Evolutionary conservation across 2,113 vertebrate genomes (phyloP).

Genomic region (Saimiri boliviensis): DNA sequence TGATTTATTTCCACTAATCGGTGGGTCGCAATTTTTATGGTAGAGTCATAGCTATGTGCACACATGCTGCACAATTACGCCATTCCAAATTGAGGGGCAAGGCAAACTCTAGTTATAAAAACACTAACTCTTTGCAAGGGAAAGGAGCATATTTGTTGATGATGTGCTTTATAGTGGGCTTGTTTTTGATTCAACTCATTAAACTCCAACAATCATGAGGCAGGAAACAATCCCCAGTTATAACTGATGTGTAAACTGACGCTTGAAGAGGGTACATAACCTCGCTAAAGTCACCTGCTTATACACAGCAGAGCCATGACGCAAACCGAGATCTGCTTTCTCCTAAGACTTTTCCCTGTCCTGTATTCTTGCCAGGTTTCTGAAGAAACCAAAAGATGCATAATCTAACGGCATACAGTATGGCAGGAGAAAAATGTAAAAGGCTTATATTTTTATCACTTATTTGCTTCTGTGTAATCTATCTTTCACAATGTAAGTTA

Average conservation of each 20-base stretch:
- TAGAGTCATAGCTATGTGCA: background rate
- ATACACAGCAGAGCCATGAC: background rate
- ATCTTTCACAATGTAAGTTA: constrained; percentile 46
- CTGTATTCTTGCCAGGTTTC: constrained; percentile 36
- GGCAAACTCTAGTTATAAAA: background rate
- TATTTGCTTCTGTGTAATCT: constrained; percentile 44
- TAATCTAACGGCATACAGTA: background rate
- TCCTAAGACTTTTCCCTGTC: background rate
- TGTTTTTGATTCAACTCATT: background rate
- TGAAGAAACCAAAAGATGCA: constrained; percentile 26
- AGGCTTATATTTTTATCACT: constrained; percentile 43
- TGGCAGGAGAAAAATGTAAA: constrained; percentile 41
- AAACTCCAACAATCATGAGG: background rate
- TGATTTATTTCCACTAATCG: background rate
- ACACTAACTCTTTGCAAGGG: background rate
- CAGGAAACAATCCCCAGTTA: background rate
- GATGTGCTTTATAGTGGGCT: background rate
- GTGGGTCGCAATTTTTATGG: background rate
- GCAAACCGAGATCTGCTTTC: background rate
- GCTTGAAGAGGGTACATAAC: background rate
- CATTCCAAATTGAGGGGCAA: background rate
- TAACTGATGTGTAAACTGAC: background rate
- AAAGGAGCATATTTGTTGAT: background rate
- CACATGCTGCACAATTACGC: background rate
- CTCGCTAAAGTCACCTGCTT: background rate